phyloP scores from a whole-genome alignment of 1,140 invertebrate genomes.

The Scylla paramamosain region DNA sequence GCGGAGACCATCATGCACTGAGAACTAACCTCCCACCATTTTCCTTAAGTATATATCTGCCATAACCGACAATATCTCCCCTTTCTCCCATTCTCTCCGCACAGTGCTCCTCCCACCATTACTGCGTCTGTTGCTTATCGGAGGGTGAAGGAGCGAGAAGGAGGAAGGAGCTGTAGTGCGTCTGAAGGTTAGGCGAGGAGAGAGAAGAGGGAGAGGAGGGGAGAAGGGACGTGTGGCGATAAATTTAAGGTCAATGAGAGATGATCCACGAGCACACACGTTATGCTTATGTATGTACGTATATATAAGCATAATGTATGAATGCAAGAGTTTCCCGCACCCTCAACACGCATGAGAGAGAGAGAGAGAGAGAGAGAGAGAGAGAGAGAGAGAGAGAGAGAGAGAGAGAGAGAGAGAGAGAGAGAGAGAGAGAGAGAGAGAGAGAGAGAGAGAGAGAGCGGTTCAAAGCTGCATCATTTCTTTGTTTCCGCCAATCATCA shows the following conservation, averaged over 20 bases:
- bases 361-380: no score
- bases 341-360: no score
- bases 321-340: background rate
- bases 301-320: slow-evolving; percentile 13
- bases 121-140: background rate
- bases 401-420: no score
- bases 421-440: background rate
- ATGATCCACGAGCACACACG: background rate
- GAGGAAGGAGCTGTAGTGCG: background rate
- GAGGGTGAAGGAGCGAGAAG: no score
- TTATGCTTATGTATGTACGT: background rate
- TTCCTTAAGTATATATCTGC: background rate
- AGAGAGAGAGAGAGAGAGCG: background rate
- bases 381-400: no score
- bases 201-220: background rate
- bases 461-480: background rate
- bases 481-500: background rate
- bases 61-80: background rate
- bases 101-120: background rate
- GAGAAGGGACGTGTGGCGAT: background rate
- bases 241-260: background rate
- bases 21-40: background rate
- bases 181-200: background rate
- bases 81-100: background rate
- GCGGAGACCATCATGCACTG: background rate